These are phyloP conservation scores for Patiria miniata DNA, from an alignment of 35 echinoderm and acorn worm genomes.

Conservation along the genomic window DNA sequence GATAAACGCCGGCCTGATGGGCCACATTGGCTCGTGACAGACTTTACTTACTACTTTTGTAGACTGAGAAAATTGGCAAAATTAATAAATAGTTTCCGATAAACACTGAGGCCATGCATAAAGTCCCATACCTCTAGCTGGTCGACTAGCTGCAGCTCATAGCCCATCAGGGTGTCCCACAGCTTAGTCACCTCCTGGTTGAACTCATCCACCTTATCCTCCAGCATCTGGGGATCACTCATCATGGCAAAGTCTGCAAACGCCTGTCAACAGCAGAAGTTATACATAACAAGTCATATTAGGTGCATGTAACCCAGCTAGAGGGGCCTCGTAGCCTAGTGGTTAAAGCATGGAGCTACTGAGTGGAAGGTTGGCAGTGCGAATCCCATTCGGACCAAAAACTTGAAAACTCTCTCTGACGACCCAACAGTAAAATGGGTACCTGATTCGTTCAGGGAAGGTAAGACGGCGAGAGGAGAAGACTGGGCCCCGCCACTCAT, in stretches of 20 bases:
- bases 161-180: constrained; percentile 96
- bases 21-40: no score
- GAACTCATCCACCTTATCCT: constrained; percentile 72
- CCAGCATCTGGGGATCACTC: constrained; percentile 72
- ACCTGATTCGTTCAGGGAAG: no score
- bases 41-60: no score
- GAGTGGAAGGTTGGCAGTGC: no score
- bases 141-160: constrained; percentile 92
- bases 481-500: no score
- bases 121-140: constrained; percentile 95
- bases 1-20: no score
- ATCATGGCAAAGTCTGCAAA: constrained; percentile 61
- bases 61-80: background rate
- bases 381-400: no score
- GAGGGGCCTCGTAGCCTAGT: constrained; percentile 36
- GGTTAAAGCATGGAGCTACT: background rate
- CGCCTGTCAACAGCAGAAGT: constrained; percentile 25
- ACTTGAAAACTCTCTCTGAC: no score
- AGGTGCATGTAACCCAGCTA: background rate
- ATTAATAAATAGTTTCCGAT: no score
- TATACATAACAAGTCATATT: constrained; percentile 8
- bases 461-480: no score
- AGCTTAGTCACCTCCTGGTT: constrained; percentile 68
- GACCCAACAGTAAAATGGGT: no score
- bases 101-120: no score